phyloP scores from a whole-genome alignment of 2,113 vertebrate genomes.

The Sylvilagus bachmani region DNA sequence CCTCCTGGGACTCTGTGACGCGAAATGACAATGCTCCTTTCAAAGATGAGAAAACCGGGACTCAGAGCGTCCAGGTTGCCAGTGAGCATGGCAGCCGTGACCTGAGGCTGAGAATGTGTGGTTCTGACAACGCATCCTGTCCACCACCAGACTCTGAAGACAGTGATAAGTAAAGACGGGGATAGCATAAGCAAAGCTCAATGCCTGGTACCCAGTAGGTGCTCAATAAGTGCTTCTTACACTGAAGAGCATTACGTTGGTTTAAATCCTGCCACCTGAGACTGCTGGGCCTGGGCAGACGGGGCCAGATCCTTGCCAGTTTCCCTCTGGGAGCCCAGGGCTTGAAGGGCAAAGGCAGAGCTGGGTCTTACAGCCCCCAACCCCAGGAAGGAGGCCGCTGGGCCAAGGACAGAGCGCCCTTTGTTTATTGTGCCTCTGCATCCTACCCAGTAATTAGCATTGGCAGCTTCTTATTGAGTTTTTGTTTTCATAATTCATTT shows the following conservation, averaged over 20 bases:
- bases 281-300: neutral
- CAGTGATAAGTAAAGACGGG: neutral
- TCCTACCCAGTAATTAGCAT: conserved; percentile 80
- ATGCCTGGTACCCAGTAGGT: neutral
- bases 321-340: neutral
- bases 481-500: conserved; percentile 88
- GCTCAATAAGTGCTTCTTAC: neutral
- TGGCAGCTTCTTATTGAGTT: conserved; percentile 82
- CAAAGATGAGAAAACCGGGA: neutral
- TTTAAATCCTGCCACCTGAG: neutral
- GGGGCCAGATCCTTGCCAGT: neutral
- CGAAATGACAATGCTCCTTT: neutral
- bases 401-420: conserved; percentile 81
- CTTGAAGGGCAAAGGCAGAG: neutral
- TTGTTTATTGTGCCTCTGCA: conserved; percentile 81
- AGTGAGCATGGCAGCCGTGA: too few relatives aligned
- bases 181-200: neutral
- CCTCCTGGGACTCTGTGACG: neutral
- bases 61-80: neutral
- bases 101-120: neutral
- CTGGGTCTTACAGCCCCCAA: conserved; percentile 3
- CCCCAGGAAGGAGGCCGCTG: conserved; percentile 62
- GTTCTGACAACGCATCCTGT: neutral
- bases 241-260: neutral
- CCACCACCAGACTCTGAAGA: neutral